Conservation (phyloP, 2,797 vertebrate genomes). For the Bovichtus diacanthus region DNA sequence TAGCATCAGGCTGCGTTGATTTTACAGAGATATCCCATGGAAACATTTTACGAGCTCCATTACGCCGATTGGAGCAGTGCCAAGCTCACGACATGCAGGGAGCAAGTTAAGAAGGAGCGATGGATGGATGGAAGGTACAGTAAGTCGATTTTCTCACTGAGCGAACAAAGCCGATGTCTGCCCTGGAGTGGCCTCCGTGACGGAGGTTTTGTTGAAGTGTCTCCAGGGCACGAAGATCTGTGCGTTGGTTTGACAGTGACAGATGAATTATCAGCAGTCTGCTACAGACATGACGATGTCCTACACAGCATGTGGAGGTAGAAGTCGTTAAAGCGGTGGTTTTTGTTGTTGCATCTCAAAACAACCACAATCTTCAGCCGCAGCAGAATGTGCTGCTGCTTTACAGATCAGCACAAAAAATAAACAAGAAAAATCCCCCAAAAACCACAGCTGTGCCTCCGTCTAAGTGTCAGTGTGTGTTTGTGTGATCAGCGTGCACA, state of each 20-base stretch:
- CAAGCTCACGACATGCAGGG: constrained; percentile 52
- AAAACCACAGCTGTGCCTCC: constrained; percentile 47
- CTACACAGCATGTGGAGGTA: not conserved
- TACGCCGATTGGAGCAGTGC: constrained; percentile 29
- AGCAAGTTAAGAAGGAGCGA: constrained; percentile 26
- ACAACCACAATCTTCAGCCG: constrained; percentile 10
- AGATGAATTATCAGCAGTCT: constrained; percentile 35
- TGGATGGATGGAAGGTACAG: not conserved
- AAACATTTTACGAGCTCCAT: constrained; percentile 64
- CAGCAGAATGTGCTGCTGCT: constrained; percentile 35
- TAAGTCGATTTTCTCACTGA: constrained; percentile 16
- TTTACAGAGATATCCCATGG: constrained; percentile 36
- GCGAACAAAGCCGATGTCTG: constrained; percentile 50
- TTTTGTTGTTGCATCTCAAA: constrained; percentile 22
- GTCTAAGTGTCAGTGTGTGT: constrained; percentile 39
- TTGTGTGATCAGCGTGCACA: constrained; percentile 26
- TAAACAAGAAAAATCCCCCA: not conserved
- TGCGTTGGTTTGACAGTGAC: constrained; percentile 29
- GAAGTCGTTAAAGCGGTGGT: not conserved
- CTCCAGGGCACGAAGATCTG: constrained; percentile 14
- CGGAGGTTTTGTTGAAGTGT: constrained; percentile 10
- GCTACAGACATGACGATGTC: constrained; percentile 27
- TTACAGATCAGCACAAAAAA: constrained; percentile 35
- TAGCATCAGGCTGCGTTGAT: constrained; percentile 38
- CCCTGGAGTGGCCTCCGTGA: not conserved